Evolutionary conservation across 2,113 vertebrate species (phyloP), one percentile per base, ranked within the genome.

Genomic region (Paracanthobrama guichenoti): DNA sequence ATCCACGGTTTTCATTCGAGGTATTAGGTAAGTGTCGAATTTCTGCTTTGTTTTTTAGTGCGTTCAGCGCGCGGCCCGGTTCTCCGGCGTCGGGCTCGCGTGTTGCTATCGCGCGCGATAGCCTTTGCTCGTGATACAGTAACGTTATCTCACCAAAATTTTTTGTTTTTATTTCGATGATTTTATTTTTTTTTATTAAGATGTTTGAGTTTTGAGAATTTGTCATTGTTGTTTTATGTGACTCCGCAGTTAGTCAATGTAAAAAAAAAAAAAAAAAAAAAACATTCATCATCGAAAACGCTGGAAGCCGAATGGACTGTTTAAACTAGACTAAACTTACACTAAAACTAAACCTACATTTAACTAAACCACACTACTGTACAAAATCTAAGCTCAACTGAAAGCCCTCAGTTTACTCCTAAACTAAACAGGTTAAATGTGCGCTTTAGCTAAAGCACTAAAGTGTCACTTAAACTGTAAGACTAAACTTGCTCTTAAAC

Each of bases 1-100:
- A 53, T 67, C 82, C 85, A 50, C n/a, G 7, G 62, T n/a, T 81
- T 22, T 88, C 53, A 76, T 85, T 6, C 86, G 73, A 85, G 39
- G 22, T 42, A 88, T 88, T 80, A 92, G 92, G 93, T 94, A 87
- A 88, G 92, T 80, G n/a, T 3, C 3, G 9, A 13, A 14, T 24
- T 12, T 28, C 0, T 66, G 7, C 0, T 53, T 31, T 44, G 26
- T 20, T 35, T 42, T 20, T 24, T 35, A n/a, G 14, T 11, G 42
- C 20, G 64, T 60, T 75, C 4, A 24, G 2, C 6, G 44, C 10
- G 6, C 79, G 42, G 28, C 28, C 66, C 28, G 48, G 13, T 42
- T 39, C 7, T 20, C 28, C 18, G 7, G 64, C 22, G 64, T 11
- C 46, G 18, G 16, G 64, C 62, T 81, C 64, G 46, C 55, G 64